phyloP scores from a whole-genome alignment of 2,888 invertebrate genomes.

The Corbicula japonica region DNA sequence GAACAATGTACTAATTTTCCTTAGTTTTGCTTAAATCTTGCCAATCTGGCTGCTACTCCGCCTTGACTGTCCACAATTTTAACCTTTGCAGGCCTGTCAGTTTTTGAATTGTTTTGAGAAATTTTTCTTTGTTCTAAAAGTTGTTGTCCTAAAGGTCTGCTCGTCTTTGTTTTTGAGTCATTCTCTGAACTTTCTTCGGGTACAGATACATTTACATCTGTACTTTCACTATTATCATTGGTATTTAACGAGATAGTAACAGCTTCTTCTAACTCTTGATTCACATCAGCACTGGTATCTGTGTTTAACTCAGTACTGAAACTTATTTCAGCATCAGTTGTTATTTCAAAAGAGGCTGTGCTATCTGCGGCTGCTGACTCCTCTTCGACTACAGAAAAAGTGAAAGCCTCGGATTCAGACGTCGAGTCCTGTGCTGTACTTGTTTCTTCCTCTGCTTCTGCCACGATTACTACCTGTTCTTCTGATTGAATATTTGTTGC shows the following conservation, averaged over 20 bases:
- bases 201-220: constrained; percentile 26
- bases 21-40: constrained; percentile 43
- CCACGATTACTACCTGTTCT: too few relatives aligned
- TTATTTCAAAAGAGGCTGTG: constrained; percentile 20
- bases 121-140: constrained; percentile 18
- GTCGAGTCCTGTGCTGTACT: constrained; percentile 1
- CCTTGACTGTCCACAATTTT: constrained; percentile 61
- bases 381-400: constrained; percentile 7
- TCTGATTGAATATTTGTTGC: neutral
- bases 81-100: constrained; percentile 29
- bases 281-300: constrained; percentile 13
- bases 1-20: too few relatives aligned
- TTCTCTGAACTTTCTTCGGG: neutral
- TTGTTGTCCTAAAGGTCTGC: constrained; percentile 15
- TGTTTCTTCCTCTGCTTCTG: constrained; percentile 7
- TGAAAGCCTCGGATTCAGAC: constrained; percentile 12
- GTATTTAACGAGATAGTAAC: constrained; percentile 16
- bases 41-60: constrained; percentile 58
- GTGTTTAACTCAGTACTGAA: constrained; percentile 13
- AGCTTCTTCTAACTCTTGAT: constrained; percentile 13
- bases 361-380: constrained; percentile 9
- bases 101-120: constrained; percentile 13
- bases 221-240: constrained; percentile 16
- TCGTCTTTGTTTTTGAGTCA: constrained; percentile 12
- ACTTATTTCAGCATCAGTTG: constrained; percentile 38